Base-by-base conservation (phyloP, 2,797 vertebrate species). In the Hirundo rustica region DNA sequence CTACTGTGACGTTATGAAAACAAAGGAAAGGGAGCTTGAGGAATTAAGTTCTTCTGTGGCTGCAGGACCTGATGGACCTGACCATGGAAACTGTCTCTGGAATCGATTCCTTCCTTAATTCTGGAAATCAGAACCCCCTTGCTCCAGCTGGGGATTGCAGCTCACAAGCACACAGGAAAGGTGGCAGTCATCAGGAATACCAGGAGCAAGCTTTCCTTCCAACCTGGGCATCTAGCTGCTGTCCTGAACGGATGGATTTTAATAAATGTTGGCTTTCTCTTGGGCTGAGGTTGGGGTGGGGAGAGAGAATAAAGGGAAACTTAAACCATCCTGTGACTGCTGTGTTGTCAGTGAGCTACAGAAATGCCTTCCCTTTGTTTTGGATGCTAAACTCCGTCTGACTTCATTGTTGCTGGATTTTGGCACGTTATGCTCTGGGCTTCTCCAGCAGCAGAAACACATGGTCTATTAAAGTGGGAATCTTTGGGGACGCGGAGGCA, bases 401-500 rank as follows among this genome's bases (percentile, higher is more conserved):
- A 77, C 91, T 94, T 95, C 92, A 76, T 94, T 92, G 87, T 91
- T 92, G 95, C 66, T 71, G 88, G 89, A 87, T 95, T 93, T 93
- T 96, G 95, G 88, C 79, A 89, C 45, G 16, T 58, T 95, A n/a
- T 42, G 30, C n/a, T 91, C 91, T 74, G 94, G 93, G 93, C 94
- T 96, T 84, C 91, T 92, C 34, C 74, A 96, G 92, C 85, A 92
- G 89, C 95, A 97, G 84, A 70, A 92, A 86, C 94, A 90, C 51
- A 87, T 93, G 92, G 81, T 95, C 54, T 95, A 2, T 81, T 62
- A 68, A 88, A 94, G 76, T 22, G 66, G 92, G 89, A 93, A 87
- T 80, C 94, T 88, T 92, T 76, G 95, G 96, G 93, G 82, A 97
- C 30, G 34, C 42, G 36, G 93, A 96, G 83, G 94, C 95, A 92